A percentile compares a stretch with the other conserved stretches of the same genome.
Evolutionary conservation across 2,888 invertebrate species (phyloP).

Genomic region (Pammene fasciana): DNA sequence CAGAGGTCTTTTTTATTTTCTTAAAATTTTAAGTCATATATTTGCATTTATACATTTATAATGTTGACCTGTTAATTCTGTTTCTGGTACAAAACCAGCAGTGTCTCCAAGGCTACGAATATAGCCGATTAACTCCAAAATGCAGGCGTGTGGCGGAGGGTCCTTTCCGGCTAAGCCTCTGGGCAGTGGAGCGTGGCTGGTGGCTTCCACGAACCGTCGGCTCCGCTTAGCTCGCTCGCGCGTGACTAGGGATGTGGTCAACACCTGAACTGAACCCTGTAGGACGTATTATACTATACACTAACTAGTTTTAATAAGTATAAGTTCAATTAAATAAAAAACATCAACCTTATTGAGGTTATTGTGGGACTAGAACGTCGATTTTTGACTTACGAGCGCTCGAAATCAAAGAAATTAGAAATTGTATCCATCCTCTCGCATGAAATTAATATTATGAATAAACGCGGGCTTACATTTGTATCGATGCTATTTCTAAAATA

Average conservation of each 20-base stretch:
- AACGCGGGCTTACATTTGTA: too few relatives aligned
- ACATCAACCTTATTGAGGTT: too few relatives aligned
- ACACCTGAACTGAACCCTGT: background rate
- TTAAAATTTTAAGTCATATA: too few relatives aligned
- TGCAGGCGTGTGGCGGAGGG: slow-evolving; percentile 28
- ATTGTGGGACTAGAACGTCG: too few relatives aligned
- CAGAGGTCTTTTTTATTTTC: too few relatives aligned
- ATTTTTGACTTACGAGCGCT: too few relatives aligned
- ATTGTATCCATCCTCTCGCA: too few relatives aligned
- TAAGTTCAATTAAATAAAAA: too few relatives aligned
- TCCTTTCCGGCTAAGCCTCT: slow-evolving; percentile 56
- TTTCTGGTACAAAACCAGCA: background rate
- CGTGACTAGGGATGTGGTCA: slow-evolving; percentile 38
- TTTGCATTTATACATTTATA: background rate
- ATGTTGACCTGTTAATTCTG: background rate
- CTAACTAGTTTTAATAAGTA: too few relatives aligned
- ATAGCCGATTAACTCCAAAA: slow-evolving; percentile 24
- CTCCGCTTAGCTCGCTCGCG: slow-evolving; percentile 59
- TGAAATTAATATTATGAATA: too few relatives aligned
- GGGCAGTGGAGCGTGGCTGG: slow-evolving; percentile 58
- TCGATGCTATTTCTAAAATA: too few relatives aligned
- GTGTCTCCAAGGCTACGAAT: background rate
- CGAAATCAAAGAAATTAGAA: too few relatives aligned
- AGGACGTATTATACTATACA: background rate
- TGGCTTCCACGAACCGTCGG: slow-evolving; percentile 72